These are phyloP conservation scores for Heteropelma amictum DNA, from an alignment of 2,888 invertebrate genomes.

Conservation along the genomic window DNA sequence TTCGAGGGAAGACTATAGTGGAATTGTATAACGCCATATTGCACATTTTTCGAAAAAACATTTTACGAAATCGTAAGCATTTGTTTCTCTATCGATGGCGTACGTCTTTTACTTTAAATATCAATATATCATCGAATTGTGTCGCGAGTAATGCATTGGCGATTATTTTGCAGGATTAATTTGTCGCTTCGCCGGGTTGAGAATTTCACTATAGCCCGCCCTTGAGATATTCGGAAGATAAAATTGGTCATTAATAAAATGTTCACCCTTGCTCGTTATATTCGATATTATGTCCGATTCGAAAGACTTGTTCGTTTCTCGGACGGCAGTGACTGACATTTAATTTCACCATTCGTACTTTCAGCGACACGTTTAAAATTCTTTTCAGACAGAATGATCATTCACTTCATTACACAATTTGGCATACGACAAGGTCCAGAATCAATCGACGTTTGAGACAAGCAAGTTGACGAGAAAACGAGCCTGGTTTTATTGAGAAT, in stretches of 20 bases:
- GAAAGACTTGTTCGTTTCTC: constrained; percentile 27
- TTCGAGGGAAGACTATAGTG: constrained; percentile 5
- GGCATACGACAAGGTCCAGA: constrained; percentile 41
- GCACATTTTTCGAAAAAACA: neutral
- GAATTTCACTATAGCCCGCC: neutral
- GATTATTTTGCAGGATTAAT: no score
- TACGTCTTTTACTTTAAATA: neutral
- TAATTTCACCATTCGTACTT: constrained; percentile 22
- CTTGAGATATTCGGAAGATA: no score
- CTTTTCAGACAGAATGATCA: constrained; percentile 1
- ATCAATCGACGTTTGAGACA: constrained; percentile 33
- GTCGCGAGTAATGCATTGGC: no score
- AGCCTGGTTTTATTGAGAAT: no score
- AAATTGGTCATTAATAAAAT: constrained; percentile 62
- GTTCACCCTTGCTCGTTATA: neutral
- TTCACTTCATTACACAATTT: constrained; percentile 33
- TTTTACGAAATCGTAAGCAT: no score
- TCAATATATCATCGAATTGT: no score
- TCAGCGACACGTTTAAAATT: constrained; percentile 12
- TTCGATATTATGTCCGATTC: neutral
- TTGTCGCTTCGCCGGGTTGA: no score
- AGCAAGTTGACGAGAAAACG: constrained; percentile 19
- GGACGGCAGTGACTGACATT: constrained; percentile 57
- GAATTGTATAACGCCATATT: neutral
- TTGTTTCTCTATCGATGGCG: no score